phyloP scores from a whole-genome alignment of 2,888 invertebrate species.

The Anarsia innoxiella region DNA sequence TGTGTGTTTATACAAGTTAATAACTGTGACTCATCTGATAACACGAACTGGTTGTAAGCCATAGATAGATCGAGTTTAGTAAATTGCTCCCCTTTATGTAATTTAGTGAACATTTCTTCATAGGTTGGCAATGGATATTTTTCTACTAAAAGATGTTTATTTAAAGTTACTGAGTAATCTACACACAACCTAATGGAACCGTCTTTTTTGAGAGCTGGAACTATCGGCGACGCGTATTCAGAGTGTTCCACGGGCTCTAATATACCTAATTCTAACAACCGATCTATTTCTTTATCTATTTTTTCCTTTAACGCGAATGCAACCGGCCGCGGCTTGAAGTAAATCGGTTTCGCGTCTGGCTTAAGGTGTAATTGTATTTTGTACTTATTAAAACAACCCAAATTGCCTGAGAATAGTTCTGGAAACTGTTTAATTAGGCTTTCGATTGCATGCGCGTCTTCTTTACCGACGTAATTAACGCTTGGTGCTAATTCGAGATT shows the following conservation, averaged over 20 bases:
- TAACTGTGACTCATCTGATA: too few relatives aligned
- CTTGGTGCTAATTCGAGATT: too few relatives aligned
- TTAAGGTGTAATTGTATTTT: background rate
- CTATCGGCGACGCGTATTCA: conserved; percentile 2
- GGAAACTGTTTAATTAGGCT: too few relatives aligned
- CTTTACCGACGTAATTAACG: too few relatives aligned
- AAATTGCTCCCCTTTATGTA: background rate
- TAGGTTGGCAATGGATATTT: conserved; percentile 1
- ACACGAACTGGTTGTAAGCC: background rate
- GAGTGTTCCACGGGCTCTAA: conserved; percentile 1
- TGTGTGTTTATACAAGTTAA: conserved; percentile 1
- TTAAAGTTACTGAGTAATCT: background rate
- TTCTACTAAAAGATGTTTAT: background rate
- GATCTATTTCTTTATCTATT: conserved; percentile 1
- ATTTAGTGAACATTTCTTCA: background rate
- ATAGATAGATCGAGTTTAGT: background rate
- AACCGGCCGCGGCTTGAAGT: background rate
- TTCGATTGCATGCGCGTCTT: too few relatives aligned
- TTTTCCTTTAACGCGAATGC: background rate
- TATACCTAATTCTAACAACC: conserved; percentile 1
- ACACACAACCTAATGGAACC: background rate
- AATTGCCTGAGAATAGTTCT: background rate
- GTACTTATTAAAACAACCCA: background rate
- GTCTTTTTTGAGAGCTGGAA: conserved; percentile 1
- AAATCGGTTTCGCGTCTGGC: background rate